Percentiles rank a stretch among this genome's conserved stretches.
Evolutionary conservation across 2,797 vertebrate species (phyloP).

Genomic region (Oreochromis grahami): DNA sequence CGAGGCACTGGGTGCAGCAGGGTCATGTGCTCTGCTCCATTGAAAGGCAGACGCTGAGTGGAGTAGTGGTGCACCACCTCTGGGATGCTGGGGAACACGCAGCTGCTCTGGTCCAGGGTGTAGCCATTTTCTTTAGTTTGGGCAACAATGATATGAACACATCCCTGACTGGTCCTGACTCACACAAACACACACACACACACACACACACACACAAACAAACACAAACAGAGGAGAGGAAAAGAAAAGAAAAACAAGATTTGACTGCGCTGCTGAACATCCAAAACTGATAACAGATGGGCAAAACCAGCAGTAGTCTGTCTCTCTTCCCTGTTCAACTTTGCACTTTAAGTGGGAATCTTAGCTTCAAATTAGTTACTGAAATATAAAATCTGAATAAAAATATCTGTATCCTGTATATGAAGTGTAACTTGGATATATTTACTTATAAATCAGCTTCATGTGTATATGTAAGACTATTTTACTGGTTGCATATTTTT

Average conservation of each 20-base stretch:
- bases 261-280: neutral
- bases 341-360: neutral
- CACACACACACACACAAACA: neutral
- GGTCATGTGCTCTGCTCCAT: conserved; percentile 91
- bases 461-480: neutral
- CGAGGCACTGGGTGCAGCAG: conserved; percentile 85
- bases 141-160: conserved; percentile 94
- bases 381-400: neutral
- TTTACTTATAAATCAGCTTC: neutral
- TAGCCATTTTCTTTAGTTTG: conserved; percentile 92
- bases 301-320: neutral
- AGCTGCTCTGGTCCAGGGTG: conserved; percentile 90
- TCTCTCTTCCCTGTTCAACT: neutral
- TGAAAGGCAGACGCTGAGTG: conserved; percentile 88
- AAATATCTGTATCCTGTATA: neutral
- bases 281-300: neutral
- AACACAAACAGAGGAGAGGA: neutral
- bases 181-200: neutral
- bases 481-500: neutral
- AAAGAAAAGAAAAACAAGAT: neutral
- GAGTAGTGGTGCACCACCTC: conserved; percentile 91
- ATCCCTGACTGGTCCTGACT: conserved; percentile 86
- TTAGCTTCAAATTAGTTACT: neutral
- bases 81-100: conserved; percentile 88
- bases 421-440: neutral